Evolutionary conservation across 2,888 invertebrate genomes (phyloP).

Genomic region (Thecophora atra): DNA sequence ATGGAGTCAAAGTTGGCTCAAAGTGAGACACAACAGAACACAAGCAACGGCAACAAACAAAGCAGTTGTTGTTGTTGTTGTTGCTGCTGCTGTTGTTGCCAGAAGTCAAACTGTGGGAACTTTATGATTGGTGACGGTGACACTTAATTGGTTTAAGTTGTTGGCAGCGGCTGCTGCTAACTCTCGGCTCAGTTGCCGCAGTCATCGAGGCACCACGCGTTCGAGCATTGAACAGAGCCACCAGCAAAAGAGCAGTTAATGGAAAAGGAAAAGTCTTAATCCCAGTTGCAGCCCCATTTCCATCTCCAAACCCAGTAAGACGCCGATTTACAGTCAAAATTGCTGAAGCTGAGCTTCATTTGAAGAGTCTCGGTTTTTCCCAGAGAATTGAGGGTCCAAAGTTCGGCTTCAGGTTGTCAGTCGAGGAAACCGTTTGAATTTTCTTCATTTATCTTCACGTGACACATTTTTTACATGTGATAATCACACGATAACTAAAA

Average conservation of each 20-base stretch:
- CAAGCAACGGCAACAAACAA: constrained; percentile 38
- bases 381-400: no score
- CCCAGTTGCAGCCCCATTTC: background rate
- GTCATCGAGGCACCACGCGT: background rate
- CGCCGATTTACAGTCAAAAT: no score
- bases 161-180: background rate
- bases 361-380: no score
- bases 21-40: constrained; percentile 10
- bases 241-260: no score
- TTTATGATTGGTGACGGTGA: constrained; percentile 51
- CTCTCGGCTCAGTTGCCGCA: background rate
- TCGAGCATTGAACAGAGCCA: no score
- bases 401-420: no score
- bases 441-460: background rate
- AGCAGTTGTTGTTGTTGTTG: constrained; percentile 42
- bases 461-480: constrained; percentile 6
- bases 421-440: background rate
- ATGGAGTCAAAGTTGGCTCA: constrained; percentile 26
- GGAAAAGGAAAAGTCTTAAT: no score
- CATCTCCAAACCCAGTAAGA: no score
- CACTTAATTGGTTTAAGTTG: constrained; percentile 35
- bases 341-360: no score
- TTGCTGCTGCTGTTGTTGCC: constrained; percentile 37
- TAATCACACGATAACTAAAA: background rate
- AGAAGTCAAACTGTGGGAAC: constrained; percentile 51